Base-by-base conservation (phyloP, 2,113 vertebrate genomes). In the Plotosus lineatus region DNA sequence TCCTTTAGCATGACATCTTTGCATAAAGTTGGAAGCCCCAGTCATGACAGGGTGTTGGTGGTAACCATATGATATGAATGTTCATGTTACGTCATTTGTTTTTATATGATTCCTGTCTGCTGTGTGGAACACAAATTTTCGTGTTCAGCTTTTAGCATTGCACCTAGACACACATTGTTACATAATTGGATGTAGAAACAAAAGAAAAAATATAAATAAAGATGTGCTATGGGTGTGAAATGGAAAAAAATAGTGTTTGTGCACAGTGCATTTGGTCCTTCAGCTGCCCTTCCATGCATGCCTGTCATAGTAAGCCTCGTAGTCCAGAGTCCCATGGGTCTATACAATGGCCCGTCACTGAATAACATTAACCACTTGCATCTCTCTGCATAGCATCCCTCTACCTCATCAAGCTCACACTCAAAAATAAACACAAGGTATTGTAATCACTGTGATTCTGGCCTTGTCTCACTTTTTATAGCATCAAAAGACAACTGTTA, bases 281-380 rank as follows among this genome's bases (percentile, higher is more conserved):
- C 71, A 75, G 81, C 83, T 84, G 85, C 80, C 81, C 83, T 38
- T 58, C 46, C 53, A 74, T 71, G 79, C 85, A 86, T 87, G 60
- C 81, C 78, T 85, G 53, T 85, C 84, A 87, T 82, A 83, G 75
- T 83, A 81, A 75, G 76, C 69, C 56, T 80, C 60, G 63, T 71
- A 78, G 55, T 72, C 75, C 65, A 12, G 77, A 87, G 84, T 85
- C 82, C 74, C 53, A 7, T 48, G 85, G 82, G 82, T 85, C 84
- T 88, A 86, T 77, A 72, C 60, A 77, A 83, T 66, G 75, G 69
- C 78, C 73, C 71, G 81, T 83, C 83, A 78, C 78, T 88, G 86
- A 90, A 85, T 87, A 83, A 84, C 82, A 82, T 90, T 89, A 90
- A 92, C 90, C 84, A 87, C 90, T 92, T 88, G 90, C 83, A 90